Conservation (phyloP, 1,140 invertebrate genomes). For the Hirudo medicinalis region DNA sequence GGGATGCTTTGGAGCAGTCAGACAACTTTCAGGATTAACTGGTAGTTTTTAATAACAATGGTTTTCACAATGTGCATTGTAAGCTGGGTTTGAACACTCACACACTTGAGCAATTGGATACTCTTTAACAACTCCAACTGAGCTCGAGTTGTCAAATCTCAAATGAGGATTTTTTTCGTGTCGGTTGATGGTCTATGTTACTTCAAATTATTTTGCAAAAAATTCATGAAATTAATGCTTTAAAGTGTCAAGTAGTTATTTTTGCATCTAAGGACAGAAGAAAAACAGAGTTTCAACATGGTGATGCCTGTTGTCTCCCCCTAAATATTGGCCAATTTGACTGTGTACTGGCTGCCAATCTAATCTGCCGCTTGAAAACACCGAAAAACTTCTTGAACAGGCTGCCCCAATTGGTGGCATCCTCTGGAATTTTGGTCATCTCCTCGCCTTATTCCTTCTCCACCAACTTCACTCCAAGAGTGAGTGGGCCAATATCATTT, state of each 20-base stretch:
- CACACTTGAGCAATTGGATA: not conserved
- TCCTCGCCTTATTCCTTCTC: constrained; percentile 40
- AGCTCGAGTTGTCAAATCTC: not conserved
- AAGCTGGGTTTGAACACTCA: not conserved
- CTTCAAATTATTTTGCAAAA: not conserved
- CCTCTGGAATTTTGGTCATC: constrained; percentile 36
- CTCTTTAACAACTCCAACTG: not conserved
- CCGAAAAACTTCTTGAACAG: constrained; percentile 35
- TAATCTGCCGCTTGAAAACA: constrained; percentile 37
- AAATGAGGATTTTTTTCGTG: not conserved
- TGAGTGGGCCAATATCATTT: constrained; percentile 21
- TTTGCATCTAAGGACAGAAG: constrained; percentile 27
- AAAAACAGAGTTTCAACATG: constrained; percentile 32
- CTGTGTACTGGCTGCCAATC: constrained; percentile 38
- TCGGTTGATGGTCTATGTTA: not conserved
- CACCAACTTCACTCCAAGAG: constrained; percentile 36
- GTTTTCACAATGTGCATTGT: not conserved
- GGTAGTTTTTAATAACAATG: not conserved
- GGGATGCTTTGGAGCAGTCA: not conserved
- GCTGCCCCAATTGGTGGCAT: constrained; percentile 30
- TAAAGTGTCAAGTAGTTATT: not conserved
- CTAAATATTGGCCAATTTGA: constrained; percentile 36
- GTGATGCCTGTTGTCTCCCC: constrained; percentile 39
- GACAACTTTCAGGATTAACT: not conserved
- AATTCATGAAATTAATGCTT: not conserved